Conservation (phyloP, 2,113 vertebrate genomes). For the Symphodus melops region DNA sequence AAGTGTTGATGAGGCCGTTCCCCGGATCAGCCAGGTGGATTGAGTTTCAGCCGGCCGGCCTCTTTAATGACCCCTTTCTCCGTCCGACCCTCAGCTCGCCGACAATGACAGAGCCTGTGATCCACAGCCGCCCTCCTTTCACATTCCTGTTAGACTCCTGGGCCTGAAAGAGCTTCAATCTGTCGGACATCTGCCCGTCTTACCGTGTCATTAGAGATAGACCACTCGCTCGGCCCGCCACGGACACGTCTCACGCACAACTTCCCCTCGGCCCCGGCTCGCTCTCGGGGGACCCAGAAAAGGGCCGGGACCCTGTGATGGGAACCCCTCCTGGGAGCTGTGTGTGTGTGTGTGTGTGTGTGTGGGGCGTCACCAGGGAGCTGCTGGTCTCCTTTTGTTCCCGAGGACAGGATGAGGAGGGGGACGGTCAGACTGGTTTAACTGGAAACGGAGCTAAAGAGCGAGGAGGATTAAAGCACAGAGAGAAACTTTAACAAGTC, state of each 20-base stretch:
- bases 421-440: conserved; percentile 57
- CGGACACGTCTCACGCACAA: conserved; percentile 45
- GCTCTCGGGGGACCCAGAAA: conserved; percentile 62
- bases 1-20: conserved; percentile 32
- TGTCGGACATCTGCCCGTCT: conserved; percentile 83
- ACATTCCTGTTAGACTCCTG: conserved; percentile 53
- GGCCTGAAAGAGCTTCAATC: conserved; percentile 73
- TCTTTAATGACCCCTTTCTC: conserved; percentile 76
- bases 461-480: neutral
- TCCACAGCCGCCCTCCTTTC: conserved; percentile 51
- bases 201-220: conserved; percentile 82
- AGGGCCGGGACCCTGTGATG: conserved; percentile 59
- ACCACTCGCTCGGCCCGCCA: conserved; percentile 59
- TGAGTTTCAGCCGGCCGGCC: conserved; percentile 69
- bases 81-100: conserved; percentile 28
- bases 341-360: too few species aligned
- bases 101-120: conserved; percentile 44
- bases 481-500: neutral
- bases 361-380: conserved; percentile 62
- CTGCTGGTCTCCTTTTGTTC: conserved; percentile 68
- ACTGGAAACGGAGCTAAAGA: conserved; percentile 59
- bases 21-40: conserved; percentile 50
- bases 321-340: conserved; percentile 50
- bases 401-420: conserved; percentile 14
- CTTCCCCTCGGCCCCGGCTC: conserved; percentile 62